These are phyloP conservation scores for Bufotes viridis DNA, from an alignment of 2,797 vertebrate genomes.

Conservation along the genomic window DNA sequence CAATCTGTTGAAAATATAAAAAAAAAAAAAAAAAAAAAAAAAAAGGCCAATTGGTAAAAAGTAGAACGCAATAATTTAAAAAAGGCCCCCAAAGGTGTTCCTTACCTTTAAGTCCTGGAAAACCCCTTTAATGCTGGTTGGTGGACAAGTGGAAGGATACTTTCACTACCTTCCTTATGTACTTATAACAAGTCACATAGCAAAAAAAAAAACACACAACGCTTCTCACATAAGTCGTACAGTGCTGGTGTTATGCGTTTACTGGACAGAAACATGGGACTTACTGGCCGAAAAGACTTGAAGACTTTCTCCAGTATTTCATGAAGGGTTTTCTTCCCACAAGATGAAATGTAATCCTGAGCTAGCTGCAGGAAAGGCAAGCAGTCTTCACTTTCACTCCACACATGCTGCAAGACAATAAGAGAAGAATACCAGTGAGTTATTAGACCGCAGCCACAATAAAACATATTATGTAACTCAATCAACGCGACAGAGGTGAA, in stretches of 20 bases:
- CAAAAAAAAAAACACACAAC: neutral
- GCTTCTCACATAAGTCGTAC: neutral
- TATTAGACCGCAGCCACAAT: neutral
- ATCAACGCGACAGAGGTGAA: neutral
- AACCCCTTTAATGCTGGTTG: neutral
- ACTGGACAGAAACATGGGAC: slow-evolving; percentile 63
- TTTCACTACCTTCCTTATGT: neutral
- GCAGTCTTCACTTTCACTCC: slow-evolving; percentile 99
- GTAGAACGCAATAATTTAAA: too few relatives aligned
- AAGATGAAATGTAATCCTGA: slow-evolving; percentile 98
- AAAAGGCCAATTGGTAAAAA: too few relatives aligned
- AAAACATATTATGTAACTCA: slow-evolving; percentile 20
- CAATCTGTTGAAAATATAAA: too few relatives aligned
- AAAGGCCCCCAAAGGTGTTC: too few relatives aligned
- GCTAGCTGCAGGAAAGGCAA: slow-evolving; percentile 95
- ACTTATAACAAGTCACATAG: neutral
- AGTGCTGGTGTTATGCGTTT: neutral
- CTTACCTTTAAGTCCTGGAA: too few relatives aligned
- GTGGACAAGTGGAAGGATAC: neutral
- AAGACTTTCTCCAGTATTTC: slow-evolving; percentile 98
- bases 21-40: too few relatives aligned
- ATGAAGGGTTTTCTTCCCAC: slow-evolving; percentile 95
- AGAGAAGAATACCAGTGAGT: neutral
- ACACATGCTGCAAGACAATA: slow-evolving; percentile 86
- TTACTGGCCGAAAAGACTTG: slow-evolving; percentile 97